These are phyloP conservation scores for Excalfactoria chinensis DNA, from an alignment of 2,113 vertebrate genomes.

Conservation along the genomic window DNA sequence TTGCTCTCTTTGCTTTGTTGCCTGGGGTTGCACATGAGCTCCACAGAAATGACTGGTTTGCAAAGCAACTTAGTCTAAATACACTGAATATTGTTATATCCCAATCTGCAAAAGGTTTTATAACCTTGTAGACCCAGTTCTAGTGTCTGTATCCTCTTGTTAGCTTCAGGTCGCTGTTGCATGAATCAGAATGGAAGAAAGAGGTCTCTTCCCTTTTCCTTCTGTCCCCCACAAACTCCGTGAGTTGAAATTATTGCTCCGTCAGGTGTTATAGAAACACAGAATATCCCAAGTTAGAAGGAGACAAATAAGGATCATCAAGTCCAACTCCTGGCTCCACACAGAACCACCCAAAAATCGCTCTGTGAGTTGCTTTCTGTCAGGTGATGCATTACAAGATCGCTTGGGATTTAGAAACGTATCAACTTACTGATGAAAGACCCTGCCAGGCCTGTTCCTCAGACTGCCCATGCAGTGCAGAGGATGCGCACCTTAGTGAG, in stretches of 20 bases:
- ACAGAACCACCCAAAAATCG: no score
- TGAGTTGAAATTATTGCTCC: background rate
- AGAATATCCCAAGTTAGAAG: no score
- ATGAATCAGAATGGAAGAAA: background rate
- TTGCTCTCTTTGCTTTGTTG: background rate
- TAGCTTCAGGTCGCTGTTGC: background rate
- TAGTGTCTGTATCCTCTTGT: fast-evolving
- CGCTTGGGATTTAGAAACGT: background rate
- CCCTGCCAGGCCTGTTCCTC: background rate
- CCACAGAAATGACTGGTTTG: background rate
- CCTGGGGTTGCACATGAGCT: fast-evolving
- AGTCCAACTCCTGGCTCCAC: no score
- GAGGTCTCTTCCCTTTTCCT: fast-evolving
- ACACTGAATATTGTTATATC: fast-evolving
- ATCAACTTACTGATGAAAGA: background rate
- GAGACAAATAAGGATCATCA: no score
- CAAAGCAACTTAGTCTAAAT: fast-evolving
- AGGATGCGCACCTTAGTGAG: background rate
- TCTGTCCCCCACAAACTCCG: background rate
- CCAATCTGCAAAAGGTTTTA: background rate
- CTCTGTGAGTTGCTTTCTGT: background rate
- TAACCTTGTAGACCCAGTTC: background rate
- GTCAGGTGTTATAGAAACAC: background rate
- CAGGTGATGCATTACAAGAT: background rate
- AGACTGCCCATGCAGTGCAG: fast-evolving